Evolutionary conservation across 2,797 vertebrate genomes (phyloP), one percentile per base, ranked within the genome.

Genomic region (Neosilurus hyrtlii): DNA sequence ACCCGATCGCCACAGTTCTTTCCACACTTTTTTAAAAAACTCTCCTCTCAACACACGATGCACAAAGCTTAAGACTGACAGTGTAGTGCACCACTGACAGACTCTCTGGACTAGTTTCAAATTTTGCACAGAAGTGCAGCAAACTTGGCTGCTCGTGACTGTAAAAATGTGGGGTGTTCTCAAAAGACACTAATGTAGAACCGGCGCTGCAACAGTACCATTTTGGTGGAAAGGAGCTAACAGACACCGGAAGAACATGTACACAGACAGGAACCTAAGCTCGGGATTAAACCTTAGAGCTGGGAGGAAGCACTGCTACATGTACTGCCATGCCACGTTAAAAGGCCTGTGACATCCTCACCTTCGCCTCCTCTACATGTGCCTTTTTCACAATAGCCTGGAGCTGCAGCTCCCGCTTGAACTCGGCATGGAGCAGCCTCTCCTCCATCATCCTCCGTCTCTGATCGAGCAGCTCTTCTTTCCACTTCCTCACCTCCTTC

Each of bases 381-480:
- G 98, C 98, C 91, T 99, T 99, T 89, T 99, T 99, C 86, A 99
- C 97, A 81, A 99, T 99, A 18, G 98, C 98, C 88, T 99, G 98
- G 20, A 99, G 95, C 81, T 99, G 98, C 59, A 99, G 93, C 87
- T 99, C 98, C 43, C 98, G 94, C 90, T 99, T 98, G 83, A 99
- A 97, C 89, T 99, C 98, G 0, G 98, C 98, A 72, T 99, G 98
- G 76, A 99, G 93, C 56, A 99, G 90, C 84, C 97, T 98, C 91
- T 99, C 98, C 81, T 99, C 98, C 97, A 99, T 99, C 98, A 99
- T 99, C 83, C 89, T 94, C 35, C 97, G 95, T 30, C 97, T 95
- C 83, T 99, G 98, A 86, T 99, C 98, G 78, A 99, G 81, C 85
- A 99, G 89, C 89, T 98, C 97, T 88, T 99, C 98, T 87, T 99